Evolutionary conservation across 1,140 invertebrate species (phyloP).

Genomic region (Manduca sexta): DNA sequence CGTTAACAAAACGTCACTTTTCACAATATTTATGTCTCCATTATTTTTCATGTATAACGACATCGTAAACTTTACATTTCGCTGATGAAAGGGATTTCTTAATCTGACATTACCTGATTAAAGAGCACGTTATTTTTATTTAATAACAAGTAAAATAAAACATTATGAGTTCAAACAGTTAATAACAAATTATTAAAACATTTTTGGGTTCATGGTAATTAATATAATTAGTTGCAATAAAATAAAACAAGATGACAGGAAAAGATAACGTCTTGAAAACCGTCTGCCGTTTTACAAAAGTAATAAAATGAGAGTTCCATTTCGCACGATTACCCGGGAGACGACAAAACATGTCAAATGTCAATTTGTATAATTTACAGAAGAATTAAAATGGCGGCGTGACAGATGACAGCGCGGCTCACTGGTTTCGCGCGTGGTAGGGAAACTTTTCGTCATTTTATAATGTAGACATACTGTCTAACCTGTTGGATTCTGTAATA

Average conservation of each 20-base stretch:
- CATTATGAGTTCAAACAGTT: too few relatives aligned
- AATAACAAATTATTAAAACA: too few relatives aligned
- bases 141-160: too few relatives aligned
- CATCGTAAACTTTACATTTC: constrained; percentile 50
- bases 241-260: constrained; percentile 20
- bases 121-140: background rate
- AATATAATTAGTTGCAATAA: background rate
- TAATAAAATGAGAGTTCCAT: constrained; percentile 54
- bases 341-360: constrained; percentile 66
- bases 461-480: constrained; percentile 3
- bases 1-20: constrained; percentile 68
- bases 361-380: constrained; percentile 63
- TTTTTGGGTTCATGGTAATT: too few relatives aligned
- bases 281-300: constrained; percentile 26
- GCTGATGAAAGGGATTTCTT: constrained; percentile 20
- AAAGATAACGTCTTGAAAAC: constrained; percentile 20
- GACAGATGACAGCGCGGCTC: constrained; percentile 55
- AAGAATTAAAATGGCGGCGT: constrained; percentile 58
- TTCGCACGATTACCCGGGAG: constrained; percentile 61
- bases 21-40: constrained; percentile 68
- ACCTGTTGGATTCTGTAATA: constrained; percentile 17
- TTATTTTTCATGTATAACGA: constrained; percentile 62
- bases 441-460: constrained; percentile 1
- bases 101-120: constrained; percentile 1
- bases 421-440: constrained; percentile 10